Conservation (phyloP, 2,113 vertebrate species). For the Grus americana region DNA sequence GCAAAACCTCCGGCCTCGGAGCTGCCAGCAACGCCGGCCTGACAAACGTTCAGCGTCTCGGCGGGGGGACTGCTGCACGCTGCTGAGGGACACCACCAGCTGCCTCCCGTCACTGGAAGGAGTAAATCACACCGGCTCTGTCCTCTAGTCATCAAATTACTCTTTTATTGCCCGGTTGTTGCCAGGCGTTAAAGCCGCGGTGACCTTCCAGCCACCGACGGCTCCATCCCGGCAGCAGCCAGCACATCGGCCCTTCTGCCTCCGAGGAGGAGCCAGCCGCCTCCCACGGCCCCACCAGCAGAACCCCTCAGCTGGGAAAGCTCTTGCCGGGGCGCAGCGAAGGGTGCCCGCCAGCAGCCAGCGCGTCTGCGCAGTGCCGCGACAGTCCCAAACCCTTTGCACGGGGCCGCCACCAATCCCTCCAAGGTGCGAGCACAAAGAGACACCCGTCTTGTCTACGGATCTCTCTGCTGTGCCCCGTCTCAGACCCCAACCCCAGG, state of each 20-base stretch:
- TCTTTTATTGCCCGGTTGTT: not conserved
- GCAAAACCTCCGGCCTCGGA: not conserved
- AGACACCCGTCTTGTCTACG: too few relatives aligned
- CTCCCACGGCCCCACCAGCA: not conserved
- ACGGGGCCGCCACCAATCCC: not conserved
- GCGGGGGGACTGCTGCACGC: rapidly evolving
- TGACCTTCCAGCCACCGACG: not conserved
- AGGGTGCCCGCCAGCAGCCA: not conserved
- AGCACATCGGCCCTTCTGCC: rapidly evolving
- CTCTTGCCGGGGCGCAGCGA: rapidly evolving
- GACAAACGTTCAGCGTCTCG: rapidly evolving
- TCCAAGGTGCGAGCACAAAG: not conserved
- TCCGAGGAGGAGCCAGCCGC: too few relatives aligned
- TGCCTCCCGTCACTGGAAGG: not conserved
- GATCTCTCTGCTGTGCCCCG: not conserved
- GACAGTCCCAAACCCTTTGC: not conserved
- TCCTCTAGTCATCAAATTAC: not conserved
- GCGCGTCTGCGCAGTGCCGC: not conserved
- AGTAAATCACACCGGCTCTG: rapidly evolving
- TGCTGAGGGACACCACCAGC: conserved; percentile 12
- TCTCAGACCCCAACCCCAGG: not conserved
- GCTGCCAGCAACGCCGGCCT: not conserved
- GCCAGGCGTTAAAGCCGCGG: not conserved
- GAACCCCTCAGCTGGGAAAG: not conserved
- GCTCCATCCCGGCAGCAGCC: not conserved